Conservation (phyloP, 2,797 vertebrate species). For the Cygnus olor region DNA sequence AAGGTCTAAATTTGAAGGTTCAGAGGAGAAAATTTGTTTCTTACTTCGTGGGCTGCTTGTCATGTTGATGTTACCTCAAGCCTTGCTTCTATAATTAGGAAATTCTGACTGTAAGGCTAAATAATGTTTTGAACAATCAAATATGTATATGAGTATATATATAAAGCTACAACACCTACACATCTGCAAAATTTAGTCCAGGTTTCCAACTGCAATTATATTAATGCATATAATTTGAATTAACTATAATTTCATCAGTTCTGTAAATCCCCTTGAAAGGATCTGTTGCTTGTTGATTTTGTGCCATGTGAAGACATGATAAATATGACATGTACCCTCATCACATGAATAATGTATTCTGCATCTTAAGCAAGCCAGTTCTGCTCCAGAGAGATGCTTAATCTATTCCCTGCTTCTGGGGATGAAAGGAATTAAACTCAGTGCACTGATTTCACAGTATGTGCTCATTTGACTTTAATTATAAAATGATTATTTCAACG, state of each 20-base stretch:
- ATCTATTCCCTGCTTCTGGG: constrained; percentile 61
- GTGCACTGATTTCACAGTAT: constrained; percentile 69
- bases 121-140: constrained; percentile 8
- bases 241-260: constrained; percentile 36
- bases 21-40: neutral
- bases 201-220: constrained; percentile 33
- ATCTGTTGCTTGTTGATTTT: constrained; percentile 59
- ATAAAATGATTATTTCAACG: constrained; percentile 66
- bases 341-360: constrained; percentile 73
- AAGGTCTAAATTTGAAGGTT: neutral
- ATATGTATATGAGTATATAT: neutral
- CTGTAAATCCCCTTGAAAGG: constrained; percentile 51
- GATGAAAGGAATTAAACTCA: constrained; percentile 71
- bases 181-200: constrained; percentile 18
- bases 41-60: neutral
- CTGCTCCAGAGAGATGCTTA: constrained; percentile 68
- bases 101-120: neutral
- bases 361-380: constrained; percentile 69
- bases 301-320: constrained; percentile 54
- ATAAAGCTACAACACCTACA: neutral
- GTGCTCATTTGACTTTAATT: constrained; percentile 68
- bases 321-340: constrained; percentile 68
- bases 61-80: neutral
- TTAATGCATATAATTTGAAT: constrained; percentile 26
- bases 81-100: constrained; percentile 20